phyloP scores from a whole-genome alignment of 2,888 invertebrate species.

The Ectemnius lituratus region DNA sequence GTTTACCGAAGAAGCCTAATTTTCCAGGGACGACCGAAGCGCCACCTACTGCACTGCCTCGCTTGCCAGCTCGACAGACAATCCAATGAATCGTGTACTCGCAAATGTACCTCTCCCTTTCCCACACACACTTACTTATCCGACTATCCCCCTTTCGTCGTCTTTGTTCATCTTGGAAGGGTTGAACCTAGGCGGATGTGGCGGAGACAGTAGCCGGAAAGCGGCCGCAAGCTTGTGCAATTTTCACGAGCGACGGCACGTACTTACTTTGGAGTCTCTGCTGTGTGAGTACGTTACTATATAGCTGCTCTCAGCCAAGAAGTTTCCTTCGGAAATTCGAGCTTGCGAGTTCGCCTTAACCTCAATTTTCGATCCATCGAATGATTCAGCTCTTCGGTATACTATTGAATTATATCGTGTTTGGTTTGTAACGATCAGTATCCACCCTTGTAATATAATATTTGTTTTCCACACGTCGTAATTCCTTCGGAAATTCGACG shows the following conservation, averaged over 20 bases:
- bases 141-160: no score
- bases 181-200: no score
- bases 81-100: slow-evolving; percentile 19
- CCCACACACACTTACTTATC: no score
- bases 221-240: neutral
- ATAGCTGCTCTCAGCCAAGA: neutral
- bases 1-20: slow-evolving; percentile 53
- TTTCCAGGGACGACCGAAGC: slow-evolving; percentile 41
- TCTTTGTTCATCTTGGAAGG: no score
- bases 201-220: no score
- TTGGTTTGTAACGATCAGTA: no score
- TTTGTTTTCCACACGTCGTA: no score
- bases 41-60: slow-evolving; percentile 7
- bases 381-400: no score
- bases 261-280: neutral
- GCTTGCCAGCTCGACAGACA: neutral
- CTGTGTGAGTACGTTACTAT: neutral
- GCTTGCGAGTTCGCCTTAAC: neutral
- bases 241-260: slow-evolving; percentile 3
- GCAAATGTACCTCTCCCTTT: neutral
- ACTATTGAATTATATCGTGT: no score
- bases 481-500: neutral
- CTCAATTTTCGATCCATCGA: neutral
- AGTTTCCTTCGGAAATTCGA: neutral
- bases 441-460: no score